Conservation (phyloP, 1,140 invertebrate species). For the Calycopis cecrops region DNA sequence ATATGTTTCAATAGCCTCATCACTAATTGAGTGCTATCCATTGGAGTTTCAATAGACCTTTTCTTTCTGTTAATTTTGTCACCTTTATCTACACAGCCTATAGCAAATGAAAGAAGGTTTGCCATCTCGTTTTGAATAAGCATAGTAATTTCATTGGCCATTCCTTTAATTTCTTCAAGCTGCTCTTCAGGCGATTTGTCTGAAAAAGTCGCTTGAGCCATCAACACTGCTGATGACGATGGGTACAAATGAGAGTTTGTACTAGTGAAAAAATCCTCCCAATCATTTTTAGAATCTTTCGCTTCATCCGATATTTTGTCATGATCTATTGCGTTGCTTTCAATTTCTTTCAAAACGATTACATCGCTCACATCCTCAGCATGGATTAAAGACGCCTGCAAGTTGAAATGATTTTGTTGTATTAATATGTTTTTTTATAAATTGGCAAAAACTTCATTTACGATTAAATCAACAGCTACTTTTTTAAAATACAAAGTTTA, state of each 20-base stretch:
- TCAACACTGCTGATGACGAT: slow-evolving; percentile 43
- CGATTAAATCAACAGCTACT: background rate
- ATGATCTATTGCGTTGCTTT: background rate
- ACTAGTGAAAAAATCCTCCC: slow-evolving; percentile 38
- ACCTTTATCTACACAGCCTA: slow-evolving; percentile 33
- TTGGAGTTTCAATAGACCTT: slow-evolving; percentile 48
- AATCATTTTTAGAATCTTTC: slow-evolving; percentile 39
- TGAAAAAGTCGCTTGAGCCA: slow-evolving; percentile 44
- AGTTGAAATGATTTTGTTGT: background rate
- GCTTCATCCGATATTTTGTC: background rate
- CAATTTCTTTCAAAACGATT: slow-evolving; percentile 14
- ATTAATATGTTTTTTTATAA: background rate
- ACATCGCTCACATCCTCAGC: slow-evolving; percentile 16
- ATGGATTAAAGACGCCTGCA: background rate
- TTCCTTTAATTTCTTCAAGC: slow-evolving; percentile 55
- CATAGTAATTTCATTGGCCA: slow-evolving; percentile 47
- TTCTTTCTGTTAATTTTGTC: slow-evolving; percentile 37
- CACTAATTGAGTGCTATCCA: slow-evolving; percentile 53
- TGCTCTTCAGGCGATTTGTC: slow-evolving; percentile 55
- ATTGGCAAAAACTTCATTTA: background rate
- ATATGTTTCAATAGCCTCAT: slow-evolving; percentile 61
- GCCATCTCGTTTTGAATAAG: slow-evolving; percentile 54
- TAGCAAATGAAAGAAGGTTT: slow-evolving; percentile 45
- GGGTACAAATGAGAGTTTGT: slow-evolving; percentile 34
- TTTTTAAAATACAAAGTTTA: no score